Conservation (phyloP, 2,113 vertebrate species). For the Haliaeetus leucogaster region DNA sequence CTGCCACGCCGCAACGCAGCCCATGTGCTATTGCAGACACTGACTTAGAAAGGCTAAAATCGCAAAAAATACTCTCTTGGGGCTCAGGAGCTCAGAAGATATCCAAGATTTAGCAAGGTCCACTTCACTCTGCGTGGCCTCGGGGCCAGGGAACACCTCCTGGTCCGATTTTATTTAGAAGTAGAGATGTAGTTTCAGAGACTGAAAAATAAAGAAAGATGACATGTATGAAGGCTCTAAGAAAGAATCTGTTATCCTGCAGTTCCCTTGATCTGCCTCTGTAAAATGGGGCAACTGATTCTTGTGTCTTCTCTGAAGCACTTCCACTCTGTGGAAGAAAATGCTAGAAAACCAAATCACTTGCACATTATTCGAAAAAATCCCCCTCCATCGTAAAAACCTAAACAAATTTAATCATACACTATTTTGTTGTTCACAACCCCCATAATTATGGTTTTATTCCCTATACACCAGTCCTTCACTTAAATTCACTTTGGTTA, state of each 20-base stretch:
- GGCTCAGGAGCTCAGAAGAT: not conserved
- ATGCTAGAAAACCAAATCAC: not conserved
- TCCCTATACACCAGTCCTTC: not conserved
- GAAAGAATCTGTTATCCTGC: not conserved
- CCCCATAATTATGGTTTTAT: not conserved
- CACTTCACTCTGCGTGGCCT: not conserved
- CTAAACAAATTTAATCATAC: not conserved
- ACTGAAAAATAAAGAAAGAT: not conserved
- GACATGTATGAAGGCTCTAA: not conserved
- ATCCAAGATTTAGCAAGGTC: not conserved
- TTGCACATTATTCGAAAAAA: not conserved
- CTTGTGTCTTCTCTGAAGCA: not conserved
- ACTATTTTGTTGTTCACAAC: not conserved
- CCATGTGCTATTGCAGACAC: not conserved
- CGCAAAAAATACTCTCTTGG: not conserved
- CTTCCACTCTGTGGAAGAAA: not conserved
- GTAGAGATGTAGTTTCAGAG: not conserved
- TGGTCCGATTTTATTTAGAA: not conserved
- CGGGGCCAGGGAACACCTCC: not conserved
- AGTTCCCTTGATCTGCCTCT: not conserved
- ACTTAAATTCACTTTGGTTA: not conserved
- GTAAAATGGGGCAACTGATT: not conserved
- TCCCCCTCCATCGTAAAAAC: not conserved
- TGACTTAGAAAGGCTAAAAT: not conserved
- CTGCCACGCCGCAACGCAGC: not conserved